Conservation (phyloP, 2,888 invertebrate species). For the Sarcophaga rosellei region DNA sequence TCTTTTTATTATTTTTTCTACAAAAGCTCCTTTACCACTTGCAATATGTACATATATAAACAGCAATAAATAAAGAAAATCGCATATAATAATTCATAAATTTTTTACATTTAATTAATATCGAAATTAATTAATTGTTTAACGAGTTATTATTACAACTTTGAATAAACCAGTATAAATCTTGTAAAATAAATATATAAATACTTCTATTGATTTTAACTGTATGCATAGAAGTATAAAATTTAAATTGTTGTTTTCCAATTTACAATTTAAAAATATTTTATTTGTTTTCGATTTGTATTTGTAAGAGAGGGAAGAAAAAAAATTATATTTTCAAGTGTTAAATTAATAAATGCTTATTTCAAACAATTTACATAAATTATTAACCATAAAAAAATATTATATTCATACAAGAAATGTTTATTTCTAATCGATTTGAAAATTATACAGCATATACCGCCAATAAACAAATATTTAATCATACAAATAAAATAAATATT, state of each 20-base stretch:
- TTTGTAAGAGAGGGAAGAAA: not conserved
- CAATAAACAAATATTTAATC: slow-evolving; percentile 36
- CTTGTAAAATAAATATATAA: slow-evolving; percentile 10
- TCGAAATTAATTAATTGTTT: slow-evolving; percentile 51
- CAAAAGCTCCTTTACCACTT: not conserved
- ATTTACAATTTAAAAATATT: too few relatives aligned
- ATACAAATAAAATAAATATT: slow-evolving; percentile 2
- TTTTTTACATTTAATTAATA: slow-evolving; percentile 46
- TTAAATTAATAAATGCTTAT: slow-evolving; percentile 62
- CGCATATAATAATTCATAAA: slow-evolving; percentile 19
- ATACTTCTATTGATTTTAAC: not conserved
- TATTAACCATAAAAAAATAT: slow-evolving; percentile 20
- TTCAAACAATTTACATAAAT: slow-evolving; percentile 55
- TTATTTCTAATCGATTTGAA: slow-evolving; percentile 17
- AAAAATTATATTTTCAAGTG: slow-evolving; percentile 33
- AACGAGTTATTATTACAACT: slow-evolving; percentile 43
- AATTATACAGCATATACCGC: slow-evolving; percentile 33
- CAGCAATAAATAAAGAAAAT: not conserved
- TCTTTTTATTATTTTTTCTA: not conserved
- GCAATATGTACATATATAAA: too few relatives aligned
- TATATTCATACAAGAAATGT: not conserved
- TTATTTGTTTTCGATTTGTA: too few relatives aligned
- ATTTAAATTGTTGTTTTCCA: not conserved
- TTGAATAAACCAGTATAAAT: slow-evolving; percentile 23
- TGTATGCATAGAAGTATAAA: not conserved